Evolutionary conservation across 92 coral and sea anemone species (phyloP), one percentile per base, ranked within the genome.

Genomic region (Virgularia gustaviana): DNA sequence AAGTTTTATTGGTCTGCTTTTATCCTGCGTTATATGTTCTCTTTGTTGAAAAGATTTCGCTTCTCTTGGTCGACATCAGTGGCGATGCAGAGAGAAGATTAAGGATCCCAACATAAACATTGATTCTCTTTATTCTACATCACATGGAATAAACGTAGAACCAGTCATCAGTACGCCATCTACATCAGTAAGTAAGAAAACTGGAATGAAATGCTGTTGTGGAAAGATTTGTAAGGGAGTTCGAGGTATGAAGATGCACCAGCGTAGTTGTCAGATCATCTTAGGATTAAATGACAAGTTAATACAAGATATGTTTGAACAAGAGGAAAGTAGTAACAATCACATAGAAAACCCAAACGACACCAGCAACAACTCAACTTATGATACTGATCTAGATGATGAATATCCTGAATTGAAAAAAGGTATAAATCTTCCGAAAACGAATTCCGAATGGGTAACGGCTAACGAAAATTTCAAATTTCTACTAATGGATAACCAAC

Each of bases 401-500:
- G 60, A 54, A 54, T 54, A 54, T 54, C 30, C 30, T 54, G 60
- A 9, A n/a, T 22, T 54, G 29, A 54, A 22, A 54, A n/a, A 23
- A 3, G 60, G 55, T 47, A 47, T 47, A 47, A 47, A 47, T 47
- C 55, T 47, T 3, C 55, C 55, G 16, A 47, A 47, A 47, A 47
- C 55, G 4, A 47, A 9, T 47, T 47, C 55, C 16, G 55, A 47
- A 47, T 47, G 55, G 55, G 4, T 47, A 47, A 47, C 55, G n/a
- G 55, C 55, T 13, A 47, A 47, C n/a, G 55, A 47, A 13, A 4
- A 47, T 54, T 54, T 54, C n/a, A 54, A 54, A 23, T 54, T 54
- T 54, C 29, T 19, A 54, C 3, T 54, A 54, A 9, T 54, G 3
- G 24, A 30, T 9, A n/a, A 54, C 29, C 60, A 30, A 9, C 60